Evolutionary conservation across 2,113 vertebrate genomes (phyloP), one percentile per base, ranked within the genome.

Genomic region (Apteryx owenii): DNA sequence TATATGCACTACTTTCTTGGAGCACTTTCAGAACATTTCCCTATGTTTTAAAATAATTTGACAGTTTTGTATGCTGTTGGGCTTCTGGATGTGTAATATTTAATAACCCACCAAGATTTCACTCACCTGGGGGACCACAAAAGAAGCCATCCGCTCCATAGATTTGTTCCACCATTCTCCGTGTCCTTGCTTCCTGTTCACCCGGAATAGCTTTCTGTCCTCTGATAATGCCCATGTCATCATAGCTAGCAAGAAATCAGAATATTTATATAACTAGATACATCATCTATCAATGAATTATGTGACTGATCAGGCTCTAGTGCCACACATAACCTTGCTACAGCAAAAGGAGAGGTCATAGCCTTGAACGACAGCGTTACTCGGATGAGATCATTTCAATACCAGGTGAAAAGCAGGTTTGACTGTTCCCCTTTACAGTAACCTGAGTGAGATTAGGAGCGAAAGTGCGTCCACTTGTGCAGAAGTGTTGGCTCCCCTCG

Each of bases 111-210:
- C 18, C 0, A 18, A 50, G 58, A 20, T 70, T 70, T 65, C 56
- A 79, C 96, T 97, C 91, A 98, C 99, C 99, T 89, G 99, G 99
- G 62, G 99, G 98, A 14, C 99, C 98, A 81, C 99, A 99, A 76
- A 99, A 99, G 98, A 99, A 99, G 14, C 98, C 98, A 21, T 99
- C 98, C 3, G 98, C 98, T 68, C 97, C 96, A 3, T 98, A 98
- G 86, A 98, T 98, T 93, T 98, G 98, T 70, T 99, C 98, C 93
- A 99, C 97, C 99, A 99, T 99, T 95, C 99, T 99, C 86, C 98
- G 98, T 29, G 96, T 94, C 68, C 99, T 98, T 3, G 33, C 78
- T 76, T 85, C 98, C 91, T 96, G 89, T 85, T 93, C 91, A 54
- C 87, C 50, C 54, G 87, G 90, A 61, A 88, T 75, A 73, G 77